Evolutionary conservation across 1,140 invertebrate genomes (phyloP).

Genomic region (Panulirus ornatus): DNA sequence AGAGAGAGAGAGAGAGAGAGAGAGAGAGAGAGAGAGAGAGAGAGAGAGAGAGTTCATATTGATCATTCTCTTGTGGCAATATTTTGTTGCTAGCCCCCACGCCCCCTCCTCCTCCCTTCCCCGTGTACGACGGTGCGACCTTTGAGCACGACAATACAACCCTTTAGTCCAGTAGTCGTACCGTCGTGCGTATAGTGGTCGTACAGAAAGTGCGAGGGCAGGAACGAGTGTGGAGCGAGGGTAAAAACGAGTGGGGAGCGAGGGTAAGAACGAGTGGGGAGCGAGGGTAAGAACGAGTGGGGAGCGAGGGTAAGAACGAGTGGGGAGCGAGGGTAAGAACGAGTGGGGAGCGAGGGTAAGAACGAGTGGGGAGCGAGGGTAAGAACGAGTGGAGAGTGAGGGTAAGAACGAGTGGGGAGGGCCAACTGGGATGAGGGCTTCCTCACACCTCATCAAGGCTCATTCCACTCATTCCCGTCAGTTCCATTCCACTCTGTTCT

Average conservation of each 20-base stretch:
- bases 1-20: slow-evolving; percentile 44
- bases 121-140: too few relatives aligned
- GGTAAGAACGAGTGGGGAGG: background rate
- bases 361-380: background rate
- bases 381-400: background rate
- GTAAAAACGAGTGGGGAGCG: background rate
- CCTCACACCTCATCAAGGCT: background rate
- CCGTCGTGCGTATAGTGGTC: too few relatives aligned
- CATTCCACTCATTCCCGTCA: background rate
- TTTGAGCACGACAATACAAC: too few relatives aligned
- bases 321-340: background rate
- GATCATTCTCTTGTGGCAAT: too few relatives aligned
- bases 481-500: background rate
- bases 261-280: background rate
- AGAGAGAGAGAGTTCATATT: background rate
- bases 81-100: too few relatives aligned
- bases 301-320: background rate
- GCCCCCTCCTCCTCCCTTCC: too few relatives aligned
- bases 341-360: too few relatives aligned
- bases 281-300: background rate
- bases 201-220: background rate
- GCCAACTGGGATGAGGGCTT: background rate
- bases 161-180: too few relatives aligned
- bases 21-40: background rate
- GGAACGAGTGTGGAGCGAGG: background rate